Evolutionary conservation across 2,113 vertebrate species (phyloP), one percentile per base, ranked within the genome.

Genomic region (Toxotes jaculatrix): DNA sequence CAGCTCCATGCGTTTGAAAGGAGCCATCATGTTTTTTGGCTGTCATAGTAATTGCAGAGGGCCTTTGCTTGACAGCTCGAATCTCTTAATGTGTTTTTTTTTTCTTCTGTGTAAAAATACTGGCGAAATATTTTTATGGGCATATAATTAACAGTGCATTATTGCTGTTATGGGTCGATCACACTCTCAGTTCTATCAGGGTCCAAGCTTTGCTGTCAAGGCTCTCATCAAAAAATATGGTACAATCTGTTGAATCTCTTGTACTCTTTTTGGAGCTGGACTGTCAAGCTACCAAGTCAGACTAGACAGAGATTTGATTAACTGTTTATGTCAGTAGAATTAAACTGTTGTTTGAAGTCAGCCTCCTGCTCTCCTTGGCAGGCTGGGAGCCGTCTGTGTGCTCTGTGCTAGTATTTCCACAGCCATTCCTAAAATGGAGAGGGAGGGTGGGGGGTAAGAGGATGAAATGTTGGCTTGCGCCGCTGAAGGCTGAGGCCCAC

Each of bases 371-470:
- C 85, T 71, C 70, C 57, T 88, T 88, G 88, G 88, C 86, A 63
- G 84, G 68, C 78, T 77, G 61, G 77, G 76, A 75, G 81, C 86
- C 5, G 82, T 84, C 80, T 83, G 83, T 80, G 74, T 62, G 67
- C 84, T 80, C 86, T 38, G 61, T 73, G 82, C 88, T 88, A 79
- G 82, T 88, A 87, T 92, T 93, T 91, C 89, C 87, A 91, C 86
- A 84, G 83, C 83, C 81, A 82, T 91, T 90, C 89, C 91, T 93
- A 93, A 91, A 94, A 93, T 91, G 89, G 90, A 90, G 87, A 57
- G 71, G 63, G 71, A 53, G 77, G 79, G 73, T 7, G 71, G 81
- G 80, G 67, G 55, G 69, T 82, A 79, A 83, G 80, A 87, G 87
- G 87, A 93, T 93, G 90, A 93, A 91, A 91, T 90, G 91, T 91